These are phyloP conservation scores for Anoplophora glabripennis DNA, from an alignment of 1,140 invertebrate species.

Conservation along the genomic window DNA sequence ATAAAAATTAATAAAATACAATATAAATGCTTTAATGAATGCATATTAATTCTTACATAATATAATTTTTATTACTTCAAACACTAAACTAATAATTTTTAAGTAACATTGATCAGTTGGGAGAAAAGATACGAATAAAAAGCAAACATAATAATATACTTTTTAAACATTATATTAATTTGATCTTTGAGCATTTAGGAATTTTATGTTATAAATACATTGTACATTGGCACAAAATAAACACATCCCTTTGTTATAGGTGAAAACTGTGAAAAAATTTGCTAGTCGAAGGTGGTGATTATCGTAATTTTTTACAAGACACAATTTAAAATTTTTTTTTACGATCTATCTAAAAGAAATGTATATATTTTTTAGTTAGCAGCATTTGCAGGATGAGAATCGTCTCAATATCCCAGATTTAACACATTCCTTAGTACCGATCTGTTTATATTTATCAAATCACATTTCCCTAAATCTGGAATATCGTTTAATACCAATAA, in stretches of 20 bases:
- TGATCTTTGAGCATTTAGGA: conserved; percentile 31
- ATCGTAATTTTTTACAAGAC: too few relatives aligned
- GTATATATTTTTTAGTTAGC: too few relatives aligned
- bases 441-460: too few relatives aligned
- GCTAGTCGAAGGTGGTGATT: too few relatives aligned
- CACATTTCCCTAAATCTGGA: too few relatives aligned
- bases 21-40: conserved; percentile 44
- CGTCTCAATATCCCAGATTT: background rate
- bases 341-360: too few relatives aligned
- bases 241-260: background rate
- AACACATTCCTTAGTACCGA: background rate
- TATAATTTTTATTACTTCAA: conserved; percentile 30
- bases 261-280: too few relatives aligned
- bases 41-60: conserved; percentile 28
- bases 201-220: background rate
- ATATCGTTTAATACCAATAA: conserved; percentile 8
- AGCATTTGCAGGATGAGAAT: too few relatives aligned
- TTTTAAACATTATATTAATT: conserved; percentile 15
- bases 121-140: conserved; percentile 4
- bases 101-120: conserved; percentile 29
- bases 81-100: conserved; percentile 31
- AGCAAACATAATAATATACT: background rate
- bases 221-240: conserved; percentile 26
- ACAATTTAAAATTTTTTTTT: too few relatives aligned
- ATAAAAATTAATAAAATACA: conserved; percentile 48